Base-by-base conservation (phyloP, 2,888 invertebrate genomes). In the Seladonia tumulorum region DNA sequence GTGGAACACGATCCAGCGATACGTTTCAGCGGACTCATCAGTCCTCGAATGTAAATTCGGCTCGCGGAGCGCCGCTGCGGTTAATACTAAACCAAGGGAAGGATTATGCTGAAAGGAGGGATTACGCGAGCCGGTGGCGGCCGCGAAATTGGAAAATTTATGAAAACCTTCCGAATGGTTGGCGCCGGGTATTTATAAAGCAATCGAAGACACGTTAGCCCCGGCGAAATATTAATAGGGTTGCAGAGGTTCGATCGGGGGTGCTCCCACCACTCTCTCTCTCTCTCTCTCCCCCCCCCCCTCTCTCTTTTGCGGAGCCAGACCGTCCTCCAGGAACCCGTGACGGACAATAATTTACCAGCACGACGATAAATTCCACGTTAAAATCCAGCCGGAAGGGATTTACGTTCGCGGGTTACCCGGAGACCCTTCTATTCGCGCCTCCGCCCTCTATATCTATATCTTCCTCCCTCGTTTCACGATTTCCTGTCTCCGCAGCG, bases 341-440 rank as follows among this genome's bases (percentile, higher is more conserved):
- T 90, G 89, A 87, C 88, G 90, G 91, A 93, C 93, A 92, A 94
- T 94, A 93, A 93, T 92, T 94, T 92, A 92, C 79, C 87, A 68
- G 83, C 22, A 76, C 53, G 81, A 90, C 93, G 90, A 93, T 94
- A 94, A 93, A 94, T 94, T 94, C 87, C 90, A 90, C 91, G 93
- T 93, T 94, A 93, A 94, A 94, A 93, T 93, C 93, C 93, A 91
- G 91, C 92, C 91, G 89, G 92, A 93, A 92, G 90, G 92, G 92
- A 93, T 93, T 94, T 94, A 93, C 92, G 85, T 90, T 86, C 90
- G 87, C 84, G 86, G 89, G 89, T 91, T 92, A 91, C 88, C 89
- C 68, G 68, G 71, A 53, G 87, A 86, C 88, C 86, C 87, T 88
- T 86, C 83, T 87, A 83, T 83, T 82, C 81, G 53, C 57, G 73